Percentiles rank a stretch among this genome's conserved stretches.
Evolutionary conservation across 2,113 vertebrate species (phyloP).

Genomic region (Dipodomys ordii): DNA sequence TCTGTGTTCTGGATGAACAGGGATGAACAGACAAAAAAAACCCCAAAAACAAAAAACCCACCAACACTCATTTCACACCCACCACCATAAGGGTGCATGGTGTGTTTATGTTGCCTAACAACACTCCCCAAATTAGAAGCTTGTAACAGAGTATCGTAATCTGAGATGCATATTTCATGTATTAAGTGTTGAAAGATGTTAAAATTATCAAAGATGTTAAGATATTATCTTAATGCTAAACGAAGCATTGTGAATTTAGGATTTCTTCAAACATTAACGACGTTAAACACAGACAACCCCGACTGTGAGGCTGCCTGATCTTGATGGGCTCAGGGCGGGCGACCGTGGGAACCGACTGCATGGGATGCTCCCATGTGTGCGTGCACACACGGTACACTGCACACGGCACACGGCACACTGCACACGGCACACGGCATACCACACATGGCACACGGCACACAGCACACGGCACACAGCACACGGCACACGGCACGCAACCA

Average conservation of each 20-base stretch:
- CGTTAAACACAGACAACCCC: not conserved
- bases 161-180: not conserved
- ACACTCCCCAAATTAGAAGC: not conserved
- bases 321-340: not conserved
- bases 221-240: not conserved
- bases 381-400: not conserved
- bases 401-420: too few species aligned
- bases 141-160: not conserved
- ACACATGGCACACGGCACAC: too few species aligned
- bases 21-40: not conserved
- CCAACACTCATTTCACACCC: not conserved
- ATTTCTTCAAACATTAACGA: not conserved
- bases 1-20: not conserved
- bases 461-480: not conserved
- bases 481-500: too few species aligned
- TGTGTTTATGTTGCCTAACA: not conserved
- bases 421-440: too few species aligned
- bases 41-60: too few species aligned
- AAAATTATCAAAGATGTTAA: not conserved
- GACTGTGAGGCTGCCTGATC: not conserved
- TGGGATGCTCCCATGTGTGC: not conserved
- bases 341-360: not conserved
- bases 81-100: not conserved
- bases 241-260: not conserved
- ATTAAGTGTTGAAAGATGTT: conserved; percentile 3